Percentiles rank a stretch among this genome's conserved stretches.
phyloP scores from a whole-genome alignment of 2,888 invertebrate species.

The Drosophila eohydei region DNA sequence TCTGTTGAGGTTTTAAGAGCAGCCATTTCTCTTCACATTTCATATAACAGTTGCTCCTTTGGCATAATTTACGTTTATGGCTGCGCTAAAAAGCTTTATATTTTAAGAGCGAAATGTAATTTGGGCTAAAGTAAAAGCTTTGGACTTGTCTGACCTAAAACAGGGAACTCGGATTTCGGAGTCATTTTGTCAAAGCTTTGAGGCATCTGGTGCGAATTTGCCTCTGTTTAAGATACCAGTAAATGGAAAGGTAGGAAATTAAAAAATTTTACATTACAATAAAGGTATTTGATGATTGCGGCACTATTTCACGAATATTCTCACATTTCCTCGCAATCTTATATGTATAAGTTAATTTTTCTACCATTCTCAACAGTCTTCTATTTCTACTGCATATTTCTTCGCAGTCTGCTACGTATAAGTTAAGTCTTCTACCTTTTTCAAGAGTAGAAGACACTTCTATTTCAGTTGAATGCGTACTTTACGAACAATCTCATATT shows the following conservation, averaged over 20 bases:
- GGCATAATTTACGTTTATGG: background rate
- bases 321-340: too few species aligned
- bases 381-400: background rate
- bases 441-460: too few species aligned
- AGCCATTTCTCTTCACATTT: background rate
- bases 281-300: too few species aligned
- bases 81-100: background rate
- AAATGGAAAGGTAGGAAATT: background rate
- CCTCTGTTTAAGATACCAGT: background rate
- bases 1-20: background rate
- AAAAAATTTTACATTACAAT: too few species aligned
- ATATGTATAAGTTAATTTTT: background rate
- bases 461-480: too few species aligned
- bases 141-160: background rate
- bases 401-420: background rate
- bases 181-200: background rate
- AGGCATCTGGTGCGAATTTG: too few species aligned
- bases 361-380: background rate
- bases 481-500: background rate
- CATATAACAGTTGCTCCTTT: constrained; percentile 36
- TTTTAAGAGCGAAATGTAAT: background rate
- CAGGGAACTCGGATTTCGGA: background rate
- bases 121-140: background rate
- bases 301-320: too few species aligned
- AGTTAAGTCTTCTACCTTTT: background rate